A percentile compares a stretch with the other conserved stretches of the same genome.
phyloP scores from a whole-genome alignment of 1,140 invertebrate genomes.

The Ruditapes philippinarum region DNA sequence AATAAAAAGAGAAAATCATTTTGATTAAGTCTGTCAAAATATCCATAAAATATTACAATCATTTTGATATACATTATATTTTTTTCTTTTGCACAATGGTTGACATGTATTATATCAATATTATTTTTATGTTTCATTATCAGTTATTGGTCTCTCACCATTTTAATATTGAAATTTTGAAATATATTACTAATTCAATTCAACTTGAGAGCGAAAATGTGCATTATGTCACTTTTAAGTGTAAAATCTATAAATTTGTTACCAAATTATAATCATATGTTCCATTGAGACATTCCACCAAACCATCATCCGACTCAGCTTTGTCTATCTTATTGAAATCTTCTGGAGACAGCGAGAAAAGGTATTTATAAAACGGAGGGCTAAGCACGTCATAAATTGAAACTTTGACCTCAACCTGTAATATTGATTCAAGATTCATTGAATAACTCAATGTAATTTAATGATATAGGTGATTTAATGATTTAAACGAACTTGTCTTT shows the following conservation, averaged over 20 bases:
- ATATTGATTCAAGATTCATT: neutral
- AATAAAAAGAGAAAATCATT: too few relatives aligned
- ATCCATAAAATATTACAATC: too few relatives aligned
- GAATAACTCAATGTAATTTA: neutral
- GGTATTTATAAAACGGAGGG: neutral
- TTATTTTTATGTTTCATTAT: too few relatives aligned
- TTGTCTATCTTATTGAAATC: neutral
- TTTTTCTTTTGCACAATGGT: too few relatives aligned
- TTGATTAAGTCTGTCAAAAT: too few relatives aligned
- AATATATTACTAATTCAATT: too few relatives aligned
- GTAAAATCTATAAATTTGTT: neutral
- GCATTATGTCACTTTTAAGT: neutral
- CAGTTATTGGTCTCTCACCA: too few relatives aligned
- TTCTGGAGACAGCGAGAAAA: neutral
- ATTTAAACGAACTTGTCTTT: neutral
- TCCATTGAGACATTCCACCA: neutral
- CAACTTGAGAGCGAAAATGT: too few relatives aligned
- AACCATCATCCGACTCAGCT: too few relatives aligned
- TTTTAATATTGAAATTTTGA: too few relatives aligned
- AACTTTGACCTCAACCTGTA: neutral
- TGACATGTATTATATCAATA: too few relatives aligned
- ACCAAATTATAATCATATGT: constrained; percentile 7
- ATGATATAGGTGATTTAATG: neutral
- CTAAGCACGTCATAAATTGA: neutral
- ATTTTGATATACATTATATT: too few relatives aligned